Base-by-base conservation (phyloP, 2,113 vertebrate genomes). In the Setophaga coronata region DNA sequence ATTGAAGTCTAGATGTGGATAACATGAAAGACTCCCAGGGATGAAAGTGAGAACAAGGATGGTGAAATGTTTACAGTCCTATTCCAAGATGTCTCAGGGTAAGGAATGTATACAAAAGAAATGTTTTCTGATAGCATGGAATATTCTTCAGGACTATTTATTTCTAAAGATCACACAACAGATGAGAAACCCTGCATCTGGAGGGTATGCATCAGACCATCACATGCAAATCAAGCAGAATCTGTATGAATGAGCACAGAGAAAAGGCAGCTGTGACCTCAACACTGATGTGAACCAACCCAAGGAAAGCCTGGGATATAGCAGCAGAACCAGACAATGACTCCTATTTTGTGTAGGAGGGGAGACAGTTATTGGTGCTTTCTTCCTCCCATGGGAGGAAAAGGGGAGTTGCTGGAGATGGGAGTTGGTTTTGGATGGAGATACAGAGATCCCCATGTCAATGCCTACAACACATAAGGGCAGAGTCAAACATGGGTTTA, bases 401-500 rank as follows among this genome's bases (percentile, higher is more conserved):
- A 24, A 7, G 38, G 0, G 0, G 43, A 24, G 3, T 13, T 8
- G 0, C 17, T 60, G 33, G 29, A 51, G 40, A 13, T 14, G 11
- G 11, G 7, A 60, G 7, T 1, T 8, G 33, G 26, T 38, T 89
- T 71, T 67, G 25, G n/a, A 18, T 43, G 29, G 28, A 89, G n/a
- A 50, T 11, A 12, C 0, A 61, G 24, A 50, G 25, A 5, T 57
- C 12, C 16, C 31, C 21, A 12, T 6, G 20, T 24, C 34, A 89
- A 10, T 0, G 1, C 28, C 16, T 48, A 28, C 5, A 67, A 36
- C 58, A 28, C 6, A 26, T 40, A 17, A 28, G 45, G 11, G 19
- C 36, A 71, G 28, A 66, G 14, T 4, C 31, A 57, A 83, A 80
- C 12, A 23, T 0, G 4, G 10, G 34, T 4, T 70, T 14, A 17